phyloP scores from a whole-genome alignment of 1,140 invertebrate species.

The Homarus americanus region DNA sequence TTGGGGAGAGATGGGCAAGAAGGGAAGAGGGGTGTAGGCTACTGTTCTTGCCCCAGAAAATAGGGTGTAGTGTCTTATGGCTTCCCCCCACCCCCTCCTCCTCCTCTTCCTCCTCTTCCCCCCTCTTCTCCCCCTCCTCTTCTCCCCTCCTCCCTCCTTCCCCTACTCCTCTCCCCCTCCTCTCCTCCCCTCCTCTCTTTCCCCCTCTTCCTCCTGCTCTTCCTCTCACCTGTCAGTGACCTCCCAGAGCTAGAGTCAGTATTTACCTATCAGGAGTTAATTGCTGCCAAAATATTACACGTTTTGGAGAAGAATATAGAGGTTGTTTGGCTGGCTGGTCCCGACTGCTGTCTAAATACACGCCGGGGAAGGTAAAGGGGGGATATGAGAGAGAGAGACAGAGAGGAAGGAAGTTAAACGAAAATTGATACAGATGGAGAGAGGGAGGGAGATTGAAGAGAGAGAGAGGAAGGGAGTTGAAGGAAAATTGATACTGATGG shows the following conservation, averaged over 20 bases:
- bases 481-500: too few species aligned
- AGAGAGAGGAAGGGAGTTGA: too few species aligned
- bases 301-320: background rate
- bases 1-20: too few species aligned
- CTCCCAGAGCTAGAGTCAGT: background rate
- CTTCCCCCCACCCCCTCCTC: background rate
- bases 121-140: background rate
- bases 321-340: background rate
- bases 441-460: too few species aligned
- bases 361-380: background rate
- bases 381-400: too few species aligned
- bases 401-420: too few species aligned
- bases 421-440: too few species aligned
- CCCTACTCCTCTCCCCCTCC: background rate
- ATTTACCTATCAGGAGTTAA: conserved; percentile 6
- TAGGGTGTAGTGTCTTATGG: too few species aligned
- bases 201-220: background rate
- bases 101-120: background rate
- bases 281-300: background rate
- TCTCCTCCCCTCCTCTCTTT: background rate
- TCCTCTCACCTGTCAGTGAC: background rate
- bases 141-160: background rate
- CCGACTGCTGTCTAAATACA: background rate
- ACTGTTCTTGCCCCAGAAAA: too few species aligned
- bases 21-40: too few species aligned